Conservation (phyloP, 2,888 invertebrate species). For the Linnaemya tessellans region DNA sequence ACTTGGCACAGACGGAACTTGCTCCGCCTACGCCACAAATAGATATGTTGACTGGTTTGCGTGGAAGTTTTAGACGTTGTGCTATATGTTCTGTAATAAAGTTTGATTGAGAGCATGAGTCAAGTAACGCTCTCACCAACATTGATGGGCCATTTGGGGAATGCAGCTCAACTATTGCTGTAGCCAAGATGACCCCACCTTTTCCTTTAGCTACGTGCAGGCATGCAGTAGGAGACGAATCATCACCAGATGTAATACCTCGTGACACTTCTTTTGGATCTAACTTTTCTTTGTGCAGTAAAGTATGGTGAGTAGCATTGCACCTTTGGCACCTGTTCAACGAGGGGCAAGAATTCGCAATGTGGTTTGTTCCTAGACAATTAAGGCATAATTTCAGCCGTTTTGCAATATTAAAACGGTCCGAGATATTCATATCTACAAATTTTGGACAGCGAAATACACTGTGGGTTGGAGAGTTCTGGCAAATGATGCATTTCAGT, state of each 20-base stretch:
- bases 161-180: constrained; percentile 32
- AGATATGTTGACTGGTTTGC: constrained; percentile 28
- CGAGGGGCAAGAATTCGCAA: constrained; percentile 26
- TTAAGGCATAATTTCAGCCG: too few species aligned
- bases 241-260: not conserved
- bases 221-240: not conserved
- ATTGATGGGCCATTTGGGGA: constrained; percentile 15
- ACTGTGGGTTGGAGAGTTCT: constrained; percentile 7
- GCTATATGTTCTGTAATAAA: constrained; percentile 56
- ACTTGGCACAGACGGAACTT: constrained; percentile 5
- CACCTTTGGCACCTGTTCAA: constrained; percentile 37
- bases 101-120: constrained; percentile 48
- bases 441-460: constrained; percentile 1
- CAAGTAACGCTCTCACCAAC: constrained; percentile 40
- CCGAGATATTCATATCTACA: too few species aligned
- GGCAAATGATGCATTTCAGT: constrained; percentile 13
- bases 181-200: constrained; percentile 38
- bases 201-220: not conserved
- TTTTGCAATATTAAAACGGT: too few species aligned
- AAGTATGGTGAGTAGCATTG: constrained; percentile 19
- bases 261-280: not conserved
- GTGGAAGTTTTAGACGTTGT: constrained; percentile 27
- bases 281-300: constrained; percentile 25
- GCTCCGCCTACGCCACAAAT: constrained; percentile 34
- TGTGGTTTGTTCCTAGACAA: not conserved